Evolutionary conservation across 23 tunicate species (phyloP), one percentile per base, ranked within the genome.

Genomic region (Ascidia mentula): DNA sequence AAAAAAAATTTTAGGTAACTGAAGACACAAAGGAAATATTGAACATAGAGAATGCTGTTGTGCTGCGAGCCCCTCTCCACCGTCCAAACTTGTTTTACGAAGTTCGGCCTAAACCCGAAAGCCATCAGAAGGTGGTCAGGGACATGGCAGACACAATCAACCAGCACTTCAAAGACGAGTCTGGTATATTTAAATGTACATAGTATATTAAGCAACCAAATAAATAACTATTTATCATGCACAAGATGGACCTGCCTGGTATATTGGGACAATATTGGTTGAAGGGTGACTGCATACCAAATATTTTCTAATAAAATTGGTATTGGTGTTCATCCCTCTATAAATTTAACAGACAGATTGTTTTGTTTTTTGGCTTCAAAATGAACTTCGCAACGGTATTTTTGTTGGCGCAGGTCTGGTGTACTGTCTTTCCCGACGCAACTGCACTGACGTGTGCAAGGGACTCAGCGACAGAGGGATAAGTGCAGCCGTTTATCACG

Each of bases 361-460:
- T n/a, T n/a, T n/a, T n/a, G n/a, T n/a, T n/a, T n/a, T n/a, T n/a
- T n/a, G n/a, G n/a, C n/a, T n/a, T n/a, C n/a, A n/a, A n/a, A n/a
- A n/a, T n/a, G n/a, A n/a, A n/a, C n/a, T n/a, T n/a, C n/a, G n/a
- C n/a, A n/a, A n/a, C n/a, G n/a, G n/a, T n/a, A n/a, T n/a, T n/a
- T n/a, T n/a, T n/a, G n/a, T n/a, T n/a, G n/a, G n/a, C 24, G 65
- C 13, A 92, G 97, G 97, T 1, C 80, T 92, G 0, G 75, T 92
- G 0, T 92, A 92, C 69, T 92, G 97, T 78, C 38, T 92, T 13
- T 92, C 97, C 7, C 60, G 89, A 12, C 60, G 88, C 34, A 77
- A 92, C 78, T 87, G 92, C 60, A 82, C 85, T 40, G 75, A 80
- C 38, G 92, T 92, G 34, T 75, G 84, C 59, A 74, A 79, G 12